Evolutionary conservation across 2,888 invertebrate species (phyloP).

Genomic region (Gortyna flavago): DNA sequence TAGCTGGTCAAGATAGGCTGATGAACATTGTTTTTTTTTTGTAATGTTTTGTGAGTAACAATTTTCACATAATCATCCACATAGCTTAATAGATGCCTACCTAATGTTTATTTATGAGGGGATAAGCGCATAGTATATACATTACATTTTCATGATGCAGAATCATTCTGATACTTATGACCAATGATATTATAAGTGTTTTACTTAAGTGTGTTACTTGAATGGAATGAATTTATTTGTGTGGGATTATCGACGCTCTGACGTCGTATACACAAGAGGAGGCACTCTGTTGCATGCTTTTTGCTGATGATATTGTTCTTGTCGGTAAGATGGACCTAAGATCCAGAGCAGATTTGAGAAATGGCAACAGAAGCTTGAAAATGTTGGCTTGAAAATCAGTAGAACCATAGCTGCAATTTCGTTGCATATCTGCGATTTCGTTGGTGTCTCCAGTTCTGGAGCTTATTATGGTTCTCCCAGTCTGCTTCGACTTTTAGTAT

Average conservation of each 20-base stretch:
- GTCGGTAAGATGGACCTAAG: no score
- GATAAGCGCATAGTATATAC: no score
- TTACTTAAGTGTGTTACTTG: no score
- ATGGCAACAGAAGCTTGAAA: no score
- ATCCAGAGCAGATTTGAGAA: background rate
- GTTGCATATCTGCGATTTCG: background rate
- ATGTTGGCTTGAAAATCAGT: background rate
- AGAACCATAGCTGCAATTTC: background rate
- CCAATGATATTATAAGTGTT: no score
- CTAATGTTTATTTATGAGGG: no score
- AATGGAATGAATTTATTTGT: no score
- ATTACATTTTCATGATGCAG: background rate
- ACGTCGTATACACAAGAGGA: background rate
- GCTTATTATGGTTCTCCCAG: background rate
- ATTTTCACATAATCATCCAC: background rate
- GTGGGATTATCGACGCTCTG: no score
- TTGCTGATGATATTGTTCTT: background rate
- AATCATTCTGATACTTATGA: background rate
- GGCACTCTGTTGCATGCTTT: background rate
- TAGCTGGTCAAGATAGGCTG: background rate
- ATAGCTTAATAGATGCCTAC: background rate
- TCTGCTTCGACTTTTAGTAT: background rate
- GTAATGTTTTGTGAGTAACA: background rate
- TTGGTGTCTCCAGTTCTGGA: background rate
- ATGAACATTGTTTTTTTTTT: background rate